Conservation (phyloP, 2,113 vertebrate genomes). For the Neodontobutis hainanensis region DNA sequence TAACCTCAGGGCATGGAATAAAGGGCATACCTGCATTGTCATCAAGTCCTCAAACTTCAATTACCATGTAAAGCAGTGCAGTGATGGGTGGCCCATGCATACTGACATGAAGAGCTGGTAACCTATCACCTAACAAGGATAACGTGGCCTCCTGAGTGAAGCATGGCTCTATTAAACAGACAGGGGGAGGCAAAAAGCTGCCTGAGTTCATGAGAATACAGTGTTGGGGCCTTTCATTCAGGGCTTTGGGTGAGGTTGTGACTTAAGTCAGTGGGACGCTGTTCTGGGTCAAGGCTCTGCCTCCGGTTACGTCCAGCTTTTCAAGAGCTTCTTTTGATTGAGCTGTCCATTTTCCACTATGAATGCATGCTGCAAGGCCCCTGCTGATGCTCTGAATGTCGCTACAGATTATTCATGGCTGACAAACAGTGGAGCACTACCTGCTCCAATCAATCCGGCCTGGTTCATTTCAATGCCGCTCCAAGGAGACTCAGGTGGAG, state of each 20-base stretch:
- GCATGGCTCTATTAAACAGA: slow-evolving; percentile 71
- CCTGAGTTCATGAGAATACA: slow-evolving; percentile 35
- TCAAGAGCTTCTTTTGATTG: slow-evolving; percentile 78
- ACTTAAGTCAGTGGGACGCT: slow-evolving; percentile 60
- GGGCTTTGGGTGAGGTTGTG: slow-evolving; percentile 48
- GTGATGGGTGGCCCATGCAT: slow-evolving; percentile 60
- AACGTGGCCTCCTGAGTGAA: slow-evolving; percentile 73
- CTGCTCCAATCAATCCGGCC: slow-evolving; percentile 73
- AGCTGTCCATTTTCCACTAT: slow-evolving; percentile 74
- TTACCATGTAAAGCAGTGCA: slow-evolving; percentile 65
- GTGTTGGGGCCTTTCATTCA: slow-evolving; percentile 37
- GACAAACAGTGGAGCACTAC: slow-evolving; percentile 69
- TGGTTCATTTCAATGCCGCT: slow-evolving; percentile 69
- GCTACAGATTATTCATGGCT: slow-evolving; percentile 78
- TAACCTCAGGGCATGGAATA: slow-evolving; percentile 44
- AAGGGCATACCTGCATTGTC: slow-evolving; percentile 51
- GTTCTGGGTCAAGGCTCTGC: slow-evolving; percentile 77
- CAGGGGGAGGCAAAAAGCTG: slow-evolving; percentile 15
- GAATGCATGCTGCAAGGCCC: slow-evolving; percentile 70
- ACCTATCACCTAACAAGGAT: slow-evolving; percentile 65
- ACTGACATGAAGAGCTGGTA: slow-evolving; percentile 35
- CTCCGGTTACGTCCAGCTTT: slow-evolving; percentile 68
- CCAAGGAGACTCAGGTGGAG: slow-evolving; percentile 68
- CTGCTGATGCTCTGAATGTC: slow-evolving; percentile 60
- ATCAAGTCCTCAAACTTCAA: slow-evolving; percentile 55